phyloP scores from a whole-genome alignment of 2,113 vertebrate genomes.

The Copsychus sechellarum region DNA sequence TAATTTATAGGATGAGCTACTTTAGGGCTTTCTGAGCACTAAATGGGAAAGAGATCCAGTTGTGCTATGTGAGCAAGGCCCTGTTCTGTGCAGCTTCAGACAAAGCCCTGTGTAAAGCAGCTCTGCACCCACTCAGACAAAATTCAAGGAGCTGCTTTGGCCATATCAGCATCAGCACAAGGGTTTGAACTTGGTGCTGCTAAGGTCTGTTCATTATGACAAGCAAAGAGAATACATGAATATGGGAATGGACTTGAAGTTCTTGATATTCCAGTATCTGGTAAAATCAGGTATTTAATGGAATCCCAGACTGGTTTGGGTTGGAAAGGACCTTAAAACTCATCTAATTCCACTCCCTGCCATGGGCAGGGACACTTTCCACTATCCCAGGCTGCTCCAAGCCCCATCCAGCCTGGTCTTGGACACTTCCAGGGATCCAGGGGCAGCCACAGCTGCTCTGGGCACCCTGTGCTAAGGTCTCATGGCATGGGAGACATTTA shows the following conservation, averaged over 20 bases:
- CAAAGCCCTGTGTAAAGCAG: not conserved
- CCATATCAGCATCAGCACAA: not conserved
- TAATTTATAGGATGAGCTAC: slow-evolving; percentile 18
- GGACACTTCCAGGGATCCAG: not conserved
- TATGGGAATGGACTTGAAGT: not conserved
- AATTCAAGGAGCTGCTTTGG: not conserved
- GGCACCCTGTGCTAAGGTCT: not conserved
- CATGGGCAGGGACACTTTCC: not conserved
- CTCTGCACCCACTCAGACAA: not conserved
- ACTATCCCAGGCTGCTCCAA: not conserved
- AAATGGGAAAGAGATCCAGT: not conserved
- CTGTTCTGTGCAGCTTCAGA: not conserved
- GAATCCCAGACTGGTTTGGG: not conserved
- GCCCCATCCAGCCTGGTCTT: not conserved
- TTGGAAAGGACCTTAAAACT: not conserved
- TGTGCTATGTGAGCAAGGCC: not conserved
- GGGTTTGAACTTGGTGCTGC: not conserved
- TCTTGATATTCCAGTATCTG: not conserved
- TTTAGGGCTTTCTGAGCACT: not conserved
- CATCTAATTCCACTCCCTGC: accelerated
- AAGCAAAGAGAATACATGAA: not conserved
- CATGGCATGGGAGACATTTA: not conserved
- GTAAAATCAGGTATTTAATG: not conserved
- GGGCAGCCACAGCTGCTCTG: not conserved
- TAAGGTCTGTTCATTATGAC: not conserved